phyloP scores from a whole-genome alignment of 1,140 invertebrate genomes.

The Ceratina australensis region DNA sequence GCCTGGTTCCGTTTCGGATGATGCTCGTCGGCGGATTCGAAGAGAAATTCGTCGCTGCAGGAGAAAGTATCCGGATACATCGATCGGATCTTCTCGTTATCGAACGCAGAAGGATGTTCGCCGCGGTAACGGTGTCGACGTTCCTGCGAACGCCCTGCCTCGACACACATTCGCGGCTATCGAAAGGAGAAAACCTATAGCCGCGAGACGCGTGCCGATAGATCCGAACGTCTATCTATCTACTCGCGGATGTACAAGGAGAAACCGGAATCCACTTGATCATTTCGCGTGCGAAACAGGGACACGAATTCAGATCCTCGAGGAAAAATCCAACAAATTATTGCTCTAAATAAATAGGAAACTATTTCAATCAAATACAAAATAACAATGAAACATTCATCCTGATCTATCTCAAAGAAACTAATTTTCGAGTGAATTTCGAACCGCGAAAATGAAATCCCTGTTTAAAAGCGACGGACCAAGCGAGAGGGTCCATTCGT shows the following conservation, averaged over 20 bases:
- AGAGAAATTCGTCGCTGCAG: conserved; percentile 30
- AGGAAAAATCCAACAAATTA: no score
- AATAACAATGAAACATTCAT: no score
- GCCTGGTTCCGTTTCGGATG: conserved; percentile 25
- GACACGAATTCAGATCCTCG: no score
- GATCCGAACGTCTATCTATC: conserved; percentile 9
- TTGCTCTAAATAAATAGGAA: no score
- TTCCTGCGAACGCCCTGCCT: not conserved
- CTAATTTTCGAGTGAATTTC: no score
- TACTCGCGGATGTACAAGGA: not conserved
- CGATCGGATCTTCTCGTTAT: conserved; percentile 28
- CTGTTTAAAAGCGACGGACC: no score
- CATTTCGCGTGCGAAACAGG: no score
- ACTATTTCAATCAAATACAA: no score
- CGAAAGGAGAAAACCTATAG: conserved; percentile 42
- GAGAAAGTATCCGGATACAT: conserved; percentile 34
- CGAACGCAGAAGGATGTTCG: not conserved
- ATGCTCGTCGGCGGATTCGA: conserved; percentile 25
- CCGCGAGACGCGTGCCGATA: not conserved
- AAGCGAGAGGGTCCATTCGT: not conserved
- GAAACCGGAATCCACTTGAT: conserved; percentile 3
- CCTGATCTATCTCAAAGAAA: no score
- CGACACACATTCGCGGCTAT: conserved; percentile 39
- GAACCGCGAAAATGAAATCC: no score
- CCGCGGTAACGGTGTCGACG: conserved; percentile 19